Percentiles rank a stretch among this genome's conserved stretches.
phyloP scores from a whole-genome alignment of 2,888 invertebrate species.

The Platycheirus rosarum region DNA sequence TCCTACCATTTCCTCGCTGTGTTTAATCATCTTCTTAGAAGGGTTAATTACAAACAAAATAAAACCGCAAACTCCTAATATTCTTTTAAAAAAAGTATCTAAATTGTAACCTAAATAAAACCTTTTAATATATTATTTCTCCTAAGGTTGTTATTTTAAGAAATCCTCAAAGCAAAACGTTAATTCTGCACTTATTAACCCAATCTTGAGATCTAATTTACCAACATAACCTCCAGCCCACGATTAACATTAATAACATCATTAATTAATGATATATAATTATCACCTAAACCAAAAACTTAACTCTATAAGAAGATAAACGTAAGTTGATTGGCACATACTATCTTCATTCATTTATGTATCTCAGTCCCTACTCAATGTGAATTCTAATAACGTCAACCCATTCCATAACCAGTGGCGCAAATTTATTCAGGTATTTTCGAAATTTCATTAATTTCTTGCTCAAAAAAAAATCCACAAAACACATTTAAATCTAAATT shows the following conservation, averaged over 20 bases:
- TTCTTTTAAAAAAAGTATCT: too few species aligned
- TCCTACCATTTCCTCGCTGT: too few species aligned
- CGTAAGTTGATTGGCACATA: constrained; percentile 39
- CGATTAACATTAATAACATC: constrained; percentile 61
- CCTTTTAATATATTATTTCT: too few species aligned
- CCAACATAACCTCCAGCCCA: constrained; percentile 28
- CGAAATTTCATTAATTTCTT: constrained; percentile 51
- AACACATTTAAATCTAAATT: constrained; percentile 58
- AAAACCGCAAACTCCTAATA: too few species aligned
- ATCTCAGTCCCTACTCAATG: constrained; percentile 15
- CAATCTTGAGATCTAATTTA: constrained; percentile 35
- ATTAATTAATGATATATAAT: constrained; percentile 52
- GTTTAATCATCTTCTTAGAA: too few species aligned
- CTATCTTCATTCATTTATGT: constrained; percentile 33
- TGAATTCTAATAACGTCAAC: constrained; percentile 25
- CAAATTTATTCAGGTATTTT: constrained; percentile 62
- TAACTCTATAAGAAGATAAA: constrained; percentile 13
- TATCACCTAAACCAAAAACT: constrained; percentile 44
- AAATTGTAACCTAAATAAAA: too few species aligned
- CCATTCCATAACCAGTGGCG: constrained; percentile 25
- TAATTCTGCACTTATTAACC: constrained; percentile 10
- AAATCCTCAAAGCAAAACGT: constrained; percentile 1
- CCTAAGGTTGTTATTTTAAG: too few species aligned
- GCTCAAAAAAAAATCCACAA: constrained; percentile 26
- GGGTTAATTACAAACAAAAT: too few species aligned